Conservation (phyloP, 2,888 invertebrate genomes). For the Panzeria rudis region DNA sequence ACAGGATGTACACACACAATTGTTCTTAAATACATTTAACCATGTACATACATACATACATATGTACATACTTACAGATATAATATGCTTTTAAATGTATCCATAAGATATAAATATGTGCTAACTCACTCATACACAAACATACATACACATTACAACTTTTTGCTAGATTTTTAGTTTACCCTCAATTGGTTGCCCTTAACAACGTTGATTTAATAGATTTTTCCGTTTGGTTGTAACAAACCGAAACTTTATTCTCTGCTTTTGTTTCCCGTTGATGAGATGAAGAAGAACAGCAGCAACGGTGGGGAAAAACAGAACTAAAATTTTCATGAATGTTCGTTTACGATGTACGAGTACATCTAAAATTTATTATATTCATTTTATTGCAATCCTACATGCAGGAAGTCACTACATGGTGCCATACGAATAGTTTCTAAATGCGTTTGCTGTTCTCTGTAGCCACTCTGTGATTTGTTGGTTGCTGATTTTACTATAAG, state of each 20-base stretch:
- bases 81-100: conserved; percentile 2
- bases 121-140: neutral
- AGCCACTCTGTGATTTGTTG: conserved; percentile 61
- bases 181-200: conserved; percentile 83
- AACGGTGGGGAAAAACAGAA: neutral
- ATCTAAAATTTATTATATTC: conserved; percentile 68
- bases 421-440: conserved; percentile 45
- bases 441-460: conserved; percentile 42
- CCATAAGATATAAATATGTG: conserved; percentile 28
- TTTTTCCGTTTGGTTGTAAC: conserved; percentile 78
- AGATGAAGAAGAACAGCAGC: conserved; percentile 6
- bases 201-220: conserved; percentile 84
- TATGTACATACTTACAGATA: neutral
- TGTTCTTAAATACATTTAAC: neutral
- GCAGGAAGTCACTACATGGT: conserved; percentile 43
- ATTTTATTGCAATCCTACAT: conserved; percentile 28
- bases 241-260: conserved; percentile 62
- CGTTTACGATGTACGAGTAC: conserved; percentile 44
- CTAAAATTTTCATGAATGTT: conserved; percentile 52
- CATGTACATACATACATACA: neutral
- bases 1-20: conserved; percentile 55
- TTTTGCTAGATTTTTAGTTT: conserved; percentile 79
- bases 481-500: conserved; percentile 24
- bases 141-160: conserved; percentile 1
- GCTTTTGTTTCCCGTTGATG: conserved; percentile 33